These are phyloP conservation scores for Lomographa bimaculata DNA, from an alignment of 2,888 invertebrate species.

Conservation along the genomic window DNA sequence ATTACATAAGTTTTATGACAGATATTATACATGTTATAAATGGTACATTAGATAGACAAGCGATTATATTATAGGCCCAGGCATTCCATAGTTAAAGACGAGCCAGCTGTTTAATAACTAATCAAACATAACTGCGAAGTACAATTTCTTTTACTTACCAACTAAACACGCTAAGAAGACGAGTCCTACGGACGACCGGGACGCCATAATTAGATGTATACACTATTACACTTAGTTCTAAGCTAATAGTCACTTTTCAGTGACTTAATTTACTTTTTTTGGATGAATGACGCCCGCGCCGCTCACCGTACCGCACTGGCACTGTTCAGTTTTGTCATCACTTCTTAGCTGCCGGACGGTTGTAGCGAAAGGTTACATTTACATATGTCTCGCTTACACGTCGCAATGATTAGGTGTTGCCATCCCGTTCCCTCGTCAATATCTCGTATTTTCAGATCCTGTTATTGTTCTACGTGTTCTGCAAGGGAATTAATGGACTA, in stretches of 20 bases:
- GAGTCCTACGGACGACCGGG: conserved; percentile 57
- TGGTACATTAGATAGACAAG: too few relatives aligned
- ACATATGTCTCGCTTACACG: conserved; percentile 53
- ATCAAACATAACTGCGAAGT: conserved; percentile 1
- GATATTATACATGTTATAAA: too few relatives aligned
- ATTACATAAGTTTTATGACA: too few relatives aligned
- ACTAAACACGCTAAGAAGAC: conserved; percentile 65
- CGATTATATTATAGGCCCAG: too few relatives aligned
- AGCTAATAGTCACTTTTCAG: conserved; percentile 62
- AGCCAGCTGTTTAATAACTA: neutral
- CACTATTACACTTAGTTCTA: conserved; percentile 56
- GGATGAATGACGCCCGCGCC: conserved; percentile 63
- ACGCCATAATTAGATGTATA: conserved; percentile 63
- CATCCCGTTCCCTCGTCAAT: conserved; percentile 45
- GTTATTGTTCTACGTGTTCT: conserved; percentile 75
- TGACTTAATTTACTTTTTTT: conserved; percentile 59
- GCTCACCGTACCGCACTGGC: conserved; percentile 73
- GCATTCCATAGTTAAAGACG: neutral
- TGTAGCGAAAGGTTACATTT: conserved; percentile 74
- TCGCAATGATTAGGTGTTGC: conserved; percentile 37
- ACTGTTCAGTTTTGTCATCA: conserved; percentile 71
- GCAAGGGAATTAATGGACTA: conserved; percentile 62
- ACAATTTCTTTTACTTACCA: conserved; percentile 55
- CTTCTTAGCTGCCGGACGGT: conserved; percentile 65
- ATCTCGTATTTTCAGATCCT: conserved; percentile 58